Evolutionary conservation across 2,797 vertebrate genomes (phyloP), one percentile per base, ranked within the genome.

Genomic region (Silurus aristotelis): DNA sequence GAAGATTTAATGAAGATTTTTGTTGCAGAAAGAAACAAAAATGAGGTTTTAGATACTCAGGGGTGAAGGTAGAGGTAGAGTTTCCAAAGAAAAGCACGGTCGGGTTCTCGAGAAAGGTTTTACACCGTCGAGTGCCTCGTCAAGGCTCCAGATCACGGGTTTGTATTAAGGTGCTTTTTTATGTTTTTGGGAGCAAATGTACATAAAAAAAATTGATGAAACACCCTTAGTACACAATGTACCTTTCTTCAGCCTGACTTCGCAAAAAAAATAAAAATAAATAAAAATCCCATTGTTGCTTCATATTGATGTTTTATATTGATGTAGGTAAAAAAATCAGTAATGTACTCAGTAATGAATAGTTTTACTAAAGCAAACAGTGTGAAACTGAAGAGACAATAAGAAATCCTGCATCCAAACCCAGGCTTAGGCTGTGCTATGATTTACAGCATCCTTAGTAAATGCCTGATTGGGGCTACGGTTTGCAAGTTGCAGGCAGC

Each of bases 81-180:
- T 66, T 80, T 43, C 43, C 43, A 7, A 52, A 12, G n/a, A 25
- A 22, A 67, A 22, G 9, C 46, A 38, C 46, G 13, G 5, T 14
- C 12, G 17, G 64, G 64, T 81, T 17, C 64, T 68, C 55, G 64
- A 68, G 64, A 68, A 80, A 31, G 63, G 79, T 80, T 63, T 81
- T 68, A 67, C 46, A 20, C 19, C n/a, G 4, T 67, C n/a, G n/a
- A 55, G 63, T 67, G 19, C 79, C 55, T 7, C 48, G 10, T 52
- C 48, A 52, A 52, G 15, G 31, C n/a, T 6, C 56, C 48, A 0
- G 15, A 68, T 63, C n/a, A 22, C 12, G 63, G n/a, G 0, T 27
- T 22, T 81, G 52, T 80, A 52, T 67, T 56, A 17, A 31, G 63
- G 19, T n/a, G 20, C 19, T 63, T 61, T 15, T 15, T 61, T 20